A percentile compares a stretch with the other conserved stretches of the same genome.
phyloP scores from a whole-genome alignment of 2,113 vertebrate species.

The Lamprologus ornatipinnis region DNA sequence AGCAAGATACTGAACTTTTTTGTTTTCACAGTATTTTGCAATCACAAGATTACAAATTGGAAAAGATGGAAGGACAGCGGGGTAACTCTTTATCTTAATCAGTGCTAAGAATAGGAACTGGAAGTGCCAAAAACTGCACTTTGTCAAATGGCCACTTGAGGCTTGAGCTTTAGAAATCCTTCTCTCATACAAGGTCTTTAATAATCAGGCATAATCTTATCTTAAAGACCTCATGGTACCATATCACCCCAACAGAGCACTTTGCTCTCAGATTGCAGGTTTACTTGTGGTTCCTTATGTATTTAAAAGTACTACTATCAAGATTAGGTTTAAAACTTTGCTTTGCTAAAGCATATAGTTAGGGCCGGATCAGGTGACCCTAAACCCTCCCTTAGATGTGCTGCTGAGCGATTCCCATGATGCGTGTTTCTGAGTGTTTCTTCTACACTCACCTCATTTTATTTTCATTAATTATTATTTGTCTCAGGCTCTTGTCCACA shows the following conservation, averaged over 20 bases:
- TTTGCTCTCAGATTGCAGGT: neutral
- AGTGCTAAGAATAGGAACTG: neutral
- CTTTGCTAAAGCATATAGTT: neutral
- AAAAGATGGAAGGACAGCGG: neutral
- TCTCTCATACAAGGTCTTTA: neutral
- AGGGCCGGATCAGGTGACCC: neutral
- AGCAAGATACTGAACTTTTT: neutral
- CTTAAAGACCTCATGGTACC: neutral
- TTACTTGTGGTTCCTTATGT: neutral
- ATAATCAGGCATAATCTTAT: neutral
- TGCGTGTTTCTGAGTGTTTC: no score
- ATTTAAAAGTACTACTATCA: neutral
- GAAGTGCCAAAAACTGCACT: neutral
- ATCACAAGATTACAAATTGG: neutral
- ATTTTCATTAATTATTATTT: no score
- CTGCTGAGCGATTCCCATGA: no score
- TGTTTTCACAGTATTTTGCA: neutral
- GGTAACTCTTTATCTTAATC: neutral
- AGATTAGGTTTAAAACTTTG: neutral
- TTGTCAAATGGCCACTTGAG: neutral
- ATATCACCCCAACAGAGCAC: neutral
- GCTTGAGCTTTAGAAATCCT: neutral
- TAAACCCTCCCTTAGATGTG: neutral
- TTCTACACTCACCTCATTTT: no score
- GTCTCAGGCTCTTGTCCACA: no score